Percentiles rank a stretch among this genome's conserved stretches.
phyloP scores from a whole-genome alignment of 2,113 vertebrate species.

The Pyxicephalus adspersus region DNA sequence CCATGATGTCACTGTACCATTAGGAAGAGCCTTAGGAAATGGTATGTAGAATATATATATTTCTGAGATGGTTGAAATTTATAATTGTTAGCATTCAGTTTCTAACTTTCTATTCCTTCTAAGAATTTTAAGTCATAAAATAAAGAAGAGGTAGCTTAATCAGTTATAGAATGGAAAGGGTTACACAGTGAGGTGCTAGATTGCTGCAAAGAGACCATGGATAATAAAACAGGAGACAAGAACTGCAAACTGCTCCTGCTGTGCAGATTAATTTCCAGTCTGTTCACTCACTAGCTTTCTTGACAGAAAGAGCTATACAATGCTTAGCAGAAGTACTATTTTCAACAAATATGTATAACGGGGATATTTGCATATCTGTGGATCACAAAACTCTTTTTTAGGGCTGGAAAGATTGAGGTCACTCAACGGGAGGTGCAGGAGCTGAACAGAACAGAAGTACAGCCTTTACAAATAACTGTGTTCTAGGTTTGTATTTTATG shows the following conservation, averaged over 20 bases:
- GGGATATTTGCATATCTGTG: conserved; percentile 54
- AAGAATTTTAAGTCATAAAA: too few species aligned
- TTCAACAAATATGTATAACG: conserved; percentile 47
- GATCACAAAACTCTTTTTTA: conserved; percentile 36
- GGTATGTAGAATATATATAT: too few species aligned
- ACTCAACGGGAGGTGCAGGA: conserved; percentile 27
- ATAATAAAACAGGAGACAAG: conserved; percentile 51
- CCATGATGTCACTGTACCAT: too few species aligned
- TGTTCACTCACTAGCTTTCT: conserved; percentile 33
- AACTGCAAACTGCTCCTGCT: conserved; percentile 50
- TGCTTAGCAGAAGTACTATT: conserved; percentile 47
- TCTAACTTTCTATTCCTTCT: too few species aligned
- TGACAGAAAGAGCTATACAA: conserved; percentile 39
- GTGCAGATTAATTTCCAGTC: conserved; percentile 54
- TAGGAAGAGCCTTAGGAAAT: too few species aligned
- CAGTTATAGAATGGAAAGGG: conserved; percentile 5
- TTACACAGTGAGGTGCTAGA: conserved; percentile 39
- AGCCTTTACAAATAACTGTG: conserved; percentile 6
- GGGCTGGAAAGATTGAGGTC: conserved; percentile 43
- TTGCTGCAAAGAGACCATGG: conserved; percentile 50
- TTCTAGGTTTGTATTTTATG: neutral
- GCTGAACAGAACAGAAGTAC: conserved; percentile 20
- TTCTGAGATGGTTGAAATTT: too few species aligned
- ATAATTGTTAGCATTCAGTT: too few species aligned
- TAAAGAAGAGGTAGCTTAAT: neutral